A percentile compares a stretch with the other conserved stretches of the same genome.
These are phyloP conservation scores for Hedya salicella DNA, from an alignment of 2,888 invertebrate genomes.

Conservation along the genomic window DNA sequence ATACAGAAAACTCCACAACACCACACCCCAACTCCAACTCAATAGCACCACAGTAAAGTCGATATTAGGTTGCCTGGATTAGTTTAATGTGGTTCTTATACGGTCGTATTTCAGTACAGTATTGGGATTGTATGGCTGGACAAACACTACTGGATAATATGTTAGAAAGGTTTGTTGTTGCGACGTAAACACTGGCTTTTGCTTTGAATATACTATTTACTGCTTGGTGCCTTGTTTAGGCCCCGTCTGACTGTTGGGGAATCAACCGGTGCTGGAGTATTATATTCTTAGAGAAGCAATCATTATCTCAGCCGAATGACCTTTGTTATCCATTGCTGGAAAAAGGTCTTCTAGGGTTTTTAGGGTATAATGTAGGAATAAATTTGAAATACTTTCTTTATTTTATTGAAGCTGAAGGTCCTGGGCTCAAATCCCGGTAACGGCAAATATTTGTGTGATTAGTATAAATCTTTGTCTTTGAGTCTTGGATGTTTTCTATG, in stretches of 20 bases:
- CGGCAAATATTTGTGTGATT: too few species aligned
- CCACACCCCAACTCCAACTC: neutral
- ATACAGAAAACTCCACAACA: conserved; percentile 41
- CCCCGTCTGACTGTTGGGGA: neutral
- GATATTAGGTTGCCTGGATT: neutral
- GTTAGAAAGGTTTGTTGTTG: conserved; percentile 5
- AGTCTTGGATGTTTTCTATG: too few species aligned
- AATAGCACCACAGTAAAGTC: neutral
- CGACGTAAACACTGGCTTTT: conserved; percentile 15
- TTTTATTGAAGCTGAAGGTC: too few species aligned
- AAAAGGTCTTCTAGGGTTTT: too few species aligned
- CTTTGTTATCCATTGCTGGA: too few species aligned
- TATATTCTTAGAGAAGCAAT: too few species aligned
- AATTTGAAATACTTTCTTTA: too few species aligned
- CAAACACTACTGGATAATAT: conserved; percentile 19
- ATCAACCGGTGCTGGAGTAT: too few species aligned
- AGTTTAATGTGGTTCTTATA: conserved; percentile 28
- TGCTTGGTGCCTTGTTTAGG: conserved; percentile 2
- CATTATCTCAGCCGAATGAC: too few species aligned
- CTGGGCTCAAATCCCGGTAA: too few species aligned
- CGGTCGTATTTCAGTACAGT: conserved; percentile 15
- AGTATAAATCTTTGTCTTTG: too few species aligned
- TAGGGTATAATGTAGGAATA: too few species aligned
- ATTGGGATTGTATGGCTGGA: conserved; percentile 20
- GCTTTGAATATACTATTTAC: conserved; percentile 15